Evolutionary conservation across 1,140 invertebrate species (phyloP).

Genomic region (Liolophura sinensis): DNA sequence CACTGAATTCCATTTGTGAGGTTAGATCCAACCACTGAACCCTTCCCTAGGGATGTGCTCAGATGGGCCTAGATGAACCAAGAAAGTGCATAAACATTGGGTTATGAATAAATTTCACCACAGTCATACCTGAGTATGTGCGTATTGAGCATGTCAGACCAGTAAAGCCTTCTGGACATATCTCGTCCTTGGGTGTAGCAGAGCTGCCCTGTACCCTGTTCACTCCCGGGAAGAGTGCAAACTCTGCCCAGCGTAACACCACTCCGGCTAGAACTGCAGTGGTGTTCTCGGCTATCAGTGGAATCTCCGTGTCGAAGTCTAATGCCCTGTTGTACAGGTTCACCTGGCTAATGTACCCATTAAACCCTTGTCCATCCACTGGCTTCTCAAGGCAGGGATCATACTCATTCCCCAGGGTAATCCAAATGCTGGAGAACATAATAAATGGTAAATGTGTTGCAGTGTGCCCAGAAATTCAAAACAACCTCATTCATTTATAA

Average conservation of each 20-base stretch:
- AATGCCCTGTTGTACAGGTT: slow-evolving; percentile 91
- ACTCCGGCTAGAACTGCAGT: neutral
- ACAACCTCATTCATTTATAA: too few relatives aligned
- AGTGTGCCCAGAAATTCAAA: too few relatives aligned
- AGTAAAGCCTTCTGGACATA: too few relatives aligned
- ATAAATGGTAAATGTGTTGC: too few relatives aligned
- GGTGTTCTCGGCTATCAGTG: slow-evolving; percentile 61
- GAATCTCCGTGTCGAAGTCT: slow-evolving; percentile 89
- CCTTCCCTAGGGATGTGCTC: too few relatives aligned
- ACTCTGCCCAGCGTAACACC: slow-evolving; percentile 27
- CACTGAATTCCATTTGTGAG: too few relatives aligned
- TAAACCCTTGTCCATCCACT: slow-evolving; percentile 86
- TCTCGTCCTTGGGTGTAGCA: neutral
- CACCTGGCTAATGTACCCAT: slow-evolving; percentile 91
- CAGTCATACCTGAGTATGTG: too few relatives aligned
- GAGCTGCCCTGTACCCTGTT: slow-evolving; percentile 8
- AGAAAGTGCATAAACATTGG: too few relatives aligned
- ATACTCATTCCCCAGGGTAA: slow-evolving; percentile 79
- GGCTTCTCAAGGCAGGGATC: slow-evolving; percentile 71
- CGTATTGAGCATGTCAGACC: too few relatives aligned
- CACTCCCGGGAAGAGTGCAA: slow-evolving; percentile 15
- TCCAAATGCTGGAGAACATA: slow-evolving; percentile 76
- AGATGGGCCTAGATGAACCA: too few relatives aligned
- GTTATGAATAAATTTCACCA: too few relatives aligned
- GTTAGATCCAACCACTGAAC: too few relatives aligned